Conservation (phyloP, 2,888 invertebrate species). For the Catocala sponsa region DNA sequence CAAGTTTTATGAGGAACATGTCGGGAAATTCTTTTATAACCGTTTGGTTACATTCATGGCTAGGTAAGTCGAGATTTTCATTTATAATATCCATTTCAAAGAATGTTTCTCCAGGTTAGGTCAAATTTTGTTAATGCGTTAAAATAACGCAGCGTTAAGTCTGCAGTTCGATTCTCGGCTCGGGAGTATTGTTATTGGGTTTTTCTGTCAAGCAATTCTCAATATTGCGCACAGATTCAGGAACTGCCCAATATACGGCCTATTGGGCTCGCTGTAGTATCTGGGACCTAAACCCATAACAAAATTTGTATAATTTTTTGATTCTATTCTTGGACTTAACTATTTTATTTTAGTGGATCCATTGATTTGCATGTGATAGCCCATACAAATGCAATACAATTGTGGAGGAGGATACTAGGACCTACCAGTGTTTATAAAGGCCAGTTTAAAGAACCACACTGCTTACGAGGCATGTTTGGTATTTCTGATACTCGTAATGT, state of each 20-base stretch:
- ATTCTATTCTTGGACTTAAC: neutral
- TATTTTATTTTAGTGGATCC: conserved; percentile 91
- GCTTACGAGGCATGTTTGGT: conserved; percentile 95
- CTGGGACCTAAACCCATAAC: too few relatives aligned
- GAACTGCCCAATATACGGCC: too few relatives aligned
- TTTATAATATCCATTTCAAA: neutral
- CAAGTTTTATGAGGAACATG: conserved; percentile 94
- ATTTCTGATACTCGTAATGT: conserved; percentile 98
- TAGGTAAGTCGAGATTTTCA: conserved; percentile 83
- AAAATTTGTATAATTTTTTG: too few relatives aligned
- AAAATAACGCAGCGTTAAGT: neutral
- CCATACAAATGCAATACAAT: conserved; percentile 91
- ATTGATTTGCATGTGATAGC: conserved; percentile 94
- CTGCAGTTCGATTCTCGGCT: too few relatives aligned
- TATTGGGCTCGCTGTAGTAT: too few relatives aligned
- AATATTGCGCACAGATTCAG: too few relatives aligned
- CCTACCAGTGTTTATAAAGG: conserved; percentile 96
- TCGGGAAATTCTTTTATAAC: conserved; percentile 94
- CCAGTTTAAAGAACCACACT: conserved; percentile 92
- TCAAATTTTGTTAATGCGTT: neutral
- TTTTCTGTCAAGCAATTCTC: too few relatives aligned
- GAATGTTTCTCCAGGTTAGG: neutral
- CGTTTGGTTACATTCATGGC: conserved; percentile 94
- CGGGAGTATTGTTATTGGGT: too few relatives aligned
- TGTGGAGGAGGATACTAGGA: conserved; percentile 95